Conservation (phyloP, 2,113 vertebrate genomes). For the Tetraodon nigroviridis region DNA sequence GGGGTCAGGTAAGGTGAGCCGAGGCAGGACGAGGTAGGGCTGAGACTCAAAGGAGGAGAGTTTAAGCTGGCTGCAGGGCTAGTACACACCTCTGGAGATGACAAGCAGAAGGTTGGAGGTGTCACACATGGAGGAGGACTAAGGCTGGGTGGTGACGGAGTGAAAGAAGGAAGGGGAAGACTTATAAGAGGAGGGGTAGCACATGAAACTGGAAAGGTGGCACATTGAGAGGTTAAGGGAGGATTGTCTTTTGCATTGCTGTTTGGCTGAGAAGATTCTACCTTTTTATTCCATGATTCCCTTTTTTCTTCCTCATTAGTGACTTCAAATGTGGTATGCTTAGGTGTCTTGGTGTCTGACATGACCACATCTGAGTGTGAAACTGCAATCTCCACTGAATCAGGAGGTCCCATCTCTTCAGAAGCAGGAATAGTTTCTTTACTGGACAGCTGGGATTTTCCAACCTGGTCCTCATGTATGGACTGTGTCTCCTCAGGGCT, state of each 20-base stretch:
- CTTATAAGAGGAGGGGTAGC: constrained; percentile 50
- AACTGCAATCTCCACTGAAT: constrained; percentile 15
- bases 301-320: constrained; percentile 26
- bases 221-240: constrained; percentile 21
- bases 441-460: constrained; percentile 13
- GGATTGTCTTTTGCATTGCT: constrained; percentile 19
- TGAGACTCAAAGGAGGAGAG: constrained; percentile 57
- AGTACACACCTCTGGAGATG: constrained; percentile 31
- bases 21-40: constrained; percentile 65
- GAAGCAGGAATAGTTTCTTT: constrained; percentile 18
- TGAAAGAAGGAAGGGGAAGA: constrained; percentile 54
- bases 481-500: constrained; percentile 13
- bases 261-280: constrained; percentile 11
- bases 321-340: constrained; percentile 37
- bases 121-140: constrained; percentile 59
- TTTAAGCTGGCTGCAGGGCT: constrained; percentile 48
- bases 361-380: constrained; percentile 7
- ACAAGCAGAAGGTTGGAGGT: constrained; percentile 49
- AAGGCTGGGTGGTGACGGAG: constrained; percentile 42
- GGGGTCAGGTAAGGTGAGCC: constrained; percentile 69
- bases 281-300: constrained; percentile 19
- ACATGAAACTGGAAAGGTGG: constrained; percentile 33
- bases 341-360: constrained; percentile 19
- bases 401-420: constrained; percentile 26
- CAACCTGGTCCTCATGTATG: constrained; percentile 3